These are phyloP conservation scores for Catocala fraxini DNA, from an alignment of 2,888 invertebrate species.

Conservation along the genomic window DNA sequence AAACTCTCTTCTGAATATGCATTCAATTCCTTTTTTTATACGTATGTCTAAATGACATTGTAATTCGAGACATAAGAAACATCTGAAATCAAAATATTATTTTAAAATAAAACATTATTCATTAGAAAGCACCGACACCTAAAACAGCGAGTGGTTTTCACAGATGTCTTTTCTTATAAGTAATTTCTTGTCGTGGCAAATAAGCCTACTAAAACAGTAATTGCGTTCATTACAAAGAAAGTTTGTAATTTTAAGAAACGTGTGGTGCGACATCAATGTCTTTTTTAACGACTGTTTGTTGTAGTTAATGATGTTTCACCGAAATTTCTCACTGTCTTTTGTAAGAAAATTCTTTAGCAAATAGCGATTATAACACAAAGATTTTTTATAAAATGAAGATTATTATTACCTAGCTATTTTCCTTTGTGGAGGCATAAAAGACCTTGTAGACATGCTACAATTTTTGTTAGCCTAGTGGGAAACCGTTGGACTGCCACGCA, in stretches of 20 bases:
- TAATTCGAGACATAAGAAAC: too few relatives aligned
- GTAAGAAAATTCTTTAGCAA: slow-evolving; percentile 4
- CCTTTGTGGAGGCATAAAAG: too few relatives aligned
- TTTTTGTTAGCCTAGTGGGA: too few relatives aligned
- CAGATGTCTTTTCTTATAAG: neutral
- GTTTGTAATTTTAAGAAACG: slow-evolving; percentile 11
- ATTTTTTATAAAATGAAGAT: neutral
- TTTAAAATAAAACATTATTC: neutral
- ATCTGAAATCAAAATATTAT: neutral
- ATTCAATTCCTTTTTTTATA: too few relatives aligned
- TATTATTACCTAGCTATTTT: neutral
- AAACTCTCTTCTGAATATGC: too few relatives aligned
- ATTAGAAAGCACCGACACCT: neutral
- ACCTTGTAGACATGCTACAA: too few relatives aligned
- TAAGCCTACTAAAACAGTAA: slow-evolving; percentile 9
- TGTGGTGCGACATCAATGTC: slow-evolving; percentile 11
- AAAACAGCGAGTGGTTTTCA: slow-evolving; percentile 3
- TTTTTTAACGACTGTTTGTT: slow-evolving; percentile 22
- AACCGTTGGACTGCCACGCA: too few relatives aligned
- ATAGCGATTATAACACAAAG: slow-evolving; percentile 6
- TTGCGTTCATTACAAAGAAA: slow-evolving; percentile 13
- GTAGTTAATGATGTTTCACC: slow-evolving; percentile 18
- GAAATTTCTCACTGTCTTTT: slow-evolving; percentile 25
- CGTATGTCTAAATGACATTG: too few relatives aligned
- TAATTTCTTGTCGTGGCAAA: slow-evolving; percentile 5